These are phyloP conservation scores for Megaceryle torquata DNA, from an alignment of 2,113 vertebrate genomes.

Conservation along the genomic window DNA sequence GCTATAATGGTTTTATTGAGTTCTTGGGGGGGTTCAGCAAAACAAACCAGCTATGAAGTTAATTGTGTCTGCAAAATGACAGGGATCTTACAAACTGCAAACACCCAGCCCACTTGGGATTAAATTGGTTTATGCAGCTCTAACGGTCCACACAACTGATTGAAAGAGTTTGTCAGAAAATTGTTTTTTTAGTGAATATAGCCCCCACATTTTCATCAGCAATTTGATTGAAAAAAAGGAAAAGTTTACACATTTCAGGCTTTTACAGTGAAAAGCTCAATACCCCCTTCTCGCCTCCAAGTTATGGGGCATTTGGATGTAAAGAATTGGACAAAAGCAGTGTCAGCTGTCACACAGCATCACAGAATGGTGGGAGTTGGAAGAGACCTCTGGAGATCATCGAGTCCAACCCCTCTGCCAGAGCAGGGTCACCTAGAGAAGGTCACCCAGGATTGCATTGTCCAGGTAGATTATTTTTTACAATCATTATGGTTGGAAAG, in stretches of 20 bases:
- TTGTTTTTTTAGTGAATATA: background rate
- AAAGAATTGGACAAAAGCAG: background rate
- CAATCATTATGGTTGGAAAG: too few species aligned
- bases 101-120: background rate
- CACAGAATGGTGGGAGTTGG: background rate
- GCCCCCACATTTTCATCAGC: background rate
- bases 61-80: constrained; percentile 40
- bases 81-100: constrained; percentile 33
- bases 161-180: background rate
- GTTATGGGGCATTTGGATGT: background rate
- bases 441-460: too few species aligned
- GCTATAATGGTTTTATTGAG: background rate
- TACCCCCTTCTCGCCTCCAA: background rate
- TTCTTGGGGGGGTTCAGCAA: background rate
- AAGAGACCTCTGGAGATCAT: background rate
- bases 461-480: too few species aligned
- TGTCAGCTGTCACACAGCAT: fast-evolving
- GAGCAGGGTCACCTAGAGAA: too few species aligned
- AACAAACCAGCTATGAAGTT: constrained; percentile 24
- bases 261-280: background rate
- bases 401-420: background rate
- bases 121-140: constrained; percentile 1
- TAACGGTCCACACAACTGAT: background rate
- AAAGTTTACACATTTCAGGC: background rate
- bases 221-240: background rate